phyloP scores from a whole-genome alignment of 2,888 invertebrate species.

The Ophion slaviceki region DNA sequence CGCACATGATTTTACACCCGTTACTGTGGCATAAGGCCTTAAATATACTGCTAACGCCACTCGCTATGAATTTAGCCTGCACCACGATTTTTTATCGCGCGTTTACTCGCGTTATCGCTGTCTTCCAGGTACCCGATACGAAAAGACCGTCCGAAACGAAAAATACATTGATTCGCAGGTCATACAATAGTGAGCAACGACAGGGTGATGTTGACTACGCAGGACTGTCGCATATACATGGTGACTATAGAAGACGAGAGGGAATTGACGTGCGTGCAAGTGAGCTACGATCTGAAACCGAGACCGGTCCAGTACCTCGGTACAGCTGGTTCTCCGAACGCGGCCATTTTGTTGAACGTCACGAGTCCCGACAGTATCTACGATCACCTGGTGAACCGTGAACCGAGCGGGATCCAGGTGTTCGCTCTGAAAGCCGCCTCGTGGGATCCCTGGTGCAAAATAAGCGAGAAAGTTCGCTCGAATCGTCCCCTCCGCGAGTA shows the following conservation, averaged over 20 bases:
- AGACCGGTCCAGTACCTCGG: conserved; percentile 77
- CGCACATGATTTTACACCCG: no score
- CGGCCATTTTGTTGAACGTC: conserved; percentile 72
- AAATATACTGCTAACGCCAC: no score
- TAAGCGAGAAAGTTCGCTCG: conserved; percentile 64
- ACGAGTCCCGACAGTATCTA: conserved; percentile 78
- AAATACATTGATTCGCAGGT: conserved; percentile 68
- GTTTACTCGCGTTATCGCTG: not conserved
- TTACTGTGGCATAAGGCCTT: no score
- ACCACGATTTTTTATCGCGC: not conserved
- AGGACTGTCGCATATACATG: conserved; percentile 71
- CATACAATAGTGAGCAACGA: conserved; percentile 67
- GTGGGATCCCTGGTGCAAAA: conserved; percentile 72
- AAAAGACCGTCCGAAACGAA: not conserved
- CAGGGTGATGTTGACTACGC: conserved; percentile 73
- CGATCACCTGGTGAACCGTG: conserved; percentile 80
- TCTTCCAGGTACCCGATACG: not conserved
- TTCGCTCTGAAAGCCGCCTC: conserved; percentile 71
- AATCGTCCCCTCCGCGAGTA: conserved; percentile 68
- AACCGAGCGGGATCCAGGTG: conserved; percentile 77
- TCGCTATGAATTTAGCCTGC: no score
- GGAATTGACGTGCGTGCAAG: conserved; percentile 59
- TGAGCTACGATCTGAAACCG: conserved; percentile 71
- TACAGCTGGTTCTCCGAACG: conserved; percentile 75
- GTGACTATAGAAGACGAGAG: conserved; percentile 56